These are phyloP conservation scores for Hyperoodon ampullatus DNA, from an alignment of 2,113 vertebrate genomes.

Conservation along the genomic window DNA sequence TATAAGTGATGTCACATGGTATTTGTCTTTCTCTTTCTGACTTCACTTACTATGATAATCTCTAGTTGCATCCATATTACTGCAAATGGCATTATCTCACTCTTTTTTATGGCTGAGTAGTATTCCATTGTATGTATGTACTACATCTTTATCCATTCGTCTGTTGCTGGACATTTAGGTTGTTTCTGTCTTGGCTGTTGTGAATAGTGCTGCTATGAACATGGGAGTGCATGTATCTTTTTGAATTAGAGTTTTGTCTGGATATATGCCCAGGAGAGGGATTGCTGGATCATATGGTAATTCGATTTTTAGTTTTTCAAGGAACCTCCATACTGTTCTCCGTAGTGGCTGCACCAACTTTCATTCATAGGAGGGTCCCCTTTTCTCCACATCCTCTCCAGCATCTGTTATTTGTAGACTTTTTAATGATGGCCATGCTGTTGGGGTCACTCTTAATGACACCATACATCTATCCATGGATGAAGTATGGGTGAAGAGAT, in stretches of 20 bases:
- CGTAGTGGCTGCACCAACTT: background rate
- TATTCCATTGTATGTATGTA: background rate
- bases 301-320: background rate
- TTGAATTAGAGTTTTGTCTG: background rate
- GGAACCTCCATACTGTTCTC: background rate
- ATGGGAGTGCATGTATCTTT: background rate
- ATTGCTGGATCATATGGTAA: background rate
- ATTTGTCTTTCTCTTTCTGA: background rate
- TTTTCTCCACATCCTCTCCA: background rate
- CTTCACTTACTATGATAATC: background rate
- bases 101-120: background rate
- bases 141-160: background rate
- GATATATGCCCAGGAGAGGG: background rate
- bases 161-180: background rate
- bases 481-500: background rate
- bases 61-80: background rate
- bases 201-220: background rate
- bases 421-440: background rate
- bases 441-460: background rate
- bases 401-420: background rate
- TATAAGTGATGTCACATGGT: background rate
- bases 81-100: background rate
- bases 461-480: background rate
- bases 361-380: background rate
- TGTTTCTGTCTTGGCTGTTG: background rate